Conservation (phyloP, 2,113 vertebrate genomes). For the Pseudois nayaur region DNA sequence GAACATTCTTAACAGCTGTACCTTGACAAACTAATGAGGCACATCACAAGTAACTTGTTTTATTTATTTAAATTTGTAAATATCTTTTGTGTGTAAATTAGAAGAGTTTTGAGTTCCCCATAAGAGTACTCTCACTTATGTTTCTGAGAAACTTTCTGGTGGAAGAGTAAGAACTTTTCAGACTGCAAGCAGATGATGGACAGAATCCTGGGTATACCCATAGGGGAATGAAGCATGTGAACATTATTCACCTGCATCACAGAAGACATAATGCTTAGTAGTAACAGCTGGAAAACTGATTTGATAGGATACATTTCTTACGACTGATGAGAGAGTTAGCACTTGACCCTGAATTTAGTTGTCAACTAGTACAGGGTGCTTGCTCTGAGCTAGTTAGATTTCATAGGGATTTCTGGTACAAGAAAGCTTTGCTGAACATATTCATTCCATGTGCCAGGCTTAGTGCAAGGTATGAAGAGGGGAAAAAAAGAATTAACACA, state of each 20-base stretch:
- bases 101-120: neutral
- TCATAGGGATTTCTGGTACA: neutral
- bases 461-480: neutral
- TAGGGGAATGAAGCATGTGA: neutral
- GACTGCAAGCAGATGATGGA: neutral
- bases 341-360: neutral
- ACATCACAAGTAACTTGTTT: conserved; percentile 2
- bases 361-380: neutral
- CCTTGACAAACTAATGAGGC: neutral
- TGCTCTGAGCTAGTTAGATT: conserved; percentile 2
- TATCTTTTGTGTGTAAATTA: conserved; percentile 16
- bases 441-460: neutral
- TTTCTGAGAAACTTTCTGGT: neutral
- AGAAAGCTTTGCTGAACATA: neutral
- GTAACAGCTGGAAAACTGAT: conserved; percentile 18
- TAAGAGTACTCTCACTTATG: neutral
- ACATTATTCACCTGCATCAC: neutral
- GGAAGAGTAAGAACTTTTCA: neutral
- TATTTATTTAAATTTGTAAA: conserved; percentile 10
- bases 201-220: neutral
- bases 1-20: neutral
- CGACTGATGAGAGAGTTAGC: neutral
- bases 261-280: neutral
- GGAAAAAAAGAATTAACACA: neutral
- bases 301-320: neutral